These are phyloP conservation scores for Xestia rhomboidea DNA, from an alignment of 2,888 invertebrate species.

Conservation along the genomic window DNA sequence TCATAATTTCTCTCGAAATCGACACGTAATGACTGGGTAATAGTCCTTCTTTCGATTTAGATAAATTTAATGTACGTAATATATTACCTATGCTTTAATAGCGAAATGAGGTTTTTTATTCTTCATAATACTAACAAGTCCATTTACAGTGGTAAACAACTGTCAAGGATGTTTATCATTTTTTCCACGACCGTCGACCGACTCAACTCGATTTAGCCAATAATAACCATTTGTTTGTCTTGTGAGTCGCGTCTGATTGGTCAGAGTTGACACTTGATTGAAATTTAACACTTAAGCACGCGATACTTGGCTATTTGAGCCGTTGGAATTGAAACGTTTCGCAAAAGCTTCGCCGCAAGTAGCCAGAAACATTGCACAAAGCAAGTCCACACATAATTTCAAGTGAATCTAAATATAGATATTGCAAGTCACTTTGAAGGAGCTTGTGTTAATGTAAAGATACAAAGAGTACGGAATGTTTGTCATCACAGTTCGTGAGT, in stretches of 20 bases:
- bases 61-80: conserved; percentile 62
- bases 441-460: conserved; percentile 26
- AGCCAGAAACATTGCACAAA: conserved; percentile 47
- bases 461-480: conserved; percentile 45
- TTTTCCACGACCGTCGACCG: conserved; percentile 42
- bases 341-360: conserved; percentile 30
- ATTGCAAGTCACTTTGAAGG: conserved; percentile 52
- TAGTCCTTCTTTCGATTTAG: conserved; percentile 52
- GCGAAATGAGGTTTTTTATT: conserved; percentile 46
- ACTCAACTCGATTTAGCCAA: conserved; percentile 42
- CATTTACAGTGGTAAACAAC: conserved; percentile 63
- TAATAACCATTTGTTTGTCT: conserved; percentile 61
- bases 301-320: conserved; percentile 50
- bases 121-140: conserved; percentile 44
- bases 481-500: conserved; percentile 44
- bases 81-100: conserved; percentile 50
- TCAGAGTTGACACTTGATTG: conserved; percentile 57
- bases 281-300: conserved; percentile 55
- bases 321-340: conserved; percentile 40
- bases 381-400: conserved; percentile 28
- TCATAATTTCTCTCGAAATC: conserved; percentile 40
- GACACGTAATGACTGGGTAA: conserved; percentile 45
- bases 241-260: conserved; percentile 40
- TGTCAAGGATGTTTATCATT: conserved; percentile 67
- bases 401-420: conserved; percentile 54